Conservation (phyloP, 2,888 invertebrate species). For the Aproaerema taeniolella region DNA sequence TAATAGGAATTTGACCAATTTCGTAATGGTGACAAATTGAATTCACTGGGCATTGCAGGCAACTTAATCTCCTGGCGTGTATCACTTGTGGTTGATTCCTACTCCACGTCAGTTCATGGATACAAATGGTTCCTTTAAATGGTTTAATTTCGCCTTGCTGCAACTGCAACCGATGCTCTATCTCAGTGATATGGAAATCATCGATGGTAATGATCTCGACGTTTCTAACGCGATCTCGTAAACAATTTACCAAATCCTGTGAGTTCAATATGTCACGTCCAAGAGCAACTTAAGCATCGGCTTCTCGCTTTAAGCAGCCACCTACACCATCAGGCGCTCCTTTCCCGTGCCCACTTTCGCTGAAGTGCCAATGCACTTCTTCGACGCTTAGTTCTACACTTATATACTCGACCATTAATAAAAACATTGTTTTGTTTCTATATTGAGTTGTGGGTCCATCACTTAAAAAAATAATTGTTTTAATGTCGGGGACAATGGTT, state of each 20-base stretch:
- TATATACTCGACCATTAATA: constrained; percentile 1
- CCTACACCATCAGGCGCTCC: neutral
- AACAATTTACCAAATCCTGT: neutral
- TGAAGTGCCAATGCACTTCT: neutral
- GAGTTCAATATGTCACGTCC: neutral
- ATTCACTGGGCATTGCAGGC: neutral
- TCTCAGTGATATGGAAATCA: neutral
- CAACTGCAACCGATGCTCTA: neutral
- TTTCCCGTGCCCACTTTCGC: neutral
- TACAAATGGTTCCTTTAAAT: no score
- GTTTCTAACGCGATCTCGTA: neutral
- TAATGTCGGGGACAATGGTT: neutral
- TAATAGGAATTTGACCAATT: neutral
- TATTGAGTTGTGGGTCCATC: constrained; percentile 25
- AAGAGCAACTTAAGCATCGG: neutral
- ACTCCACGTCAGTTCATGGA: no score
- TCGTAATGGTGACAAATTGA: neutral
- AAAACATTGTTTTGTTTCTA: constrained; percentile 24
- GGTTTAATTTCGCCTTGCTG: no score
- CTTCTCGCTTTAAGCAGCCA: neutral
- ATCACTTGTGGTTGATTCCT: no score
- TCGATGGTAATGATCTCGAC: neutral
- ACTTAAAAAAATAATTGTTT: constrained; percentile 20
- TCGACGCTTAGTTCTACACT: neutral
- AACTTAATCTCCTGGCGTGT: neutral